A percentile compares a stretch with the other conserved stretches of the same genome.
These are phyloP conservation scores for Poeciliopsis retropinna DNA, from an alignment of 2,113 vertebrate genomes.

Conservation along the genomic window DNA sequence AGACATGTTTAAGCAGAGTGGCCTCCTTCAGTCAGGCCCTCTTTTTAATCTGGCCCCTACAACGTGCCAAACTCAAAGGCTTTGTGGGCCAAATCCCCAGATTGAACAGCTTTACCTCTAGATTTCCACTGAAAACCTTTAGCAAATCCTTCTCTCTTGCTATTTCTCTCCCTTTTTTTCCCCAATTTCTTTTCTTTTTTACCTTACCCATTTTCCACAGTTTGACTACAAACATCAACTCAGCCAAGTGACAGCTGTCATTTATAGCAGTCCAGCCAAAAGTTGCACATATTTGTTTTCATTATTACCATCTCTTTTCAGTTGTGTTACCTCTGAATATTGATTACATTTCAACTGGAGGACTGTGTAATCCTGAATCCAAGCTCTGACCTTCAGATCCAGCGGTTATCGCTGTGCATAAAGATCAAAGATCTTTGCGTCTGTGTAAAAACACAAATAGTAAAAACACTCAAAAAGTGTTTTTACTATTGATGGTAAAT, in stretches of 20 bases:
- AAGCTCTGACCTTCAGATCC: neutral
- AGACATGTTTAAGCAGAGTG: slow-evolving; percentile 48
- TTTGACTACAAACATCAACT: slow-evolving; percentile 24
- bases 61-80: slow-evolving; percentile 22
- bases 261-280: neutral
- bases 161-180: neutral
- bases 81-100: slow-evolving; percentile 54
- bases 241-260: slow-evolving; percentile 1
- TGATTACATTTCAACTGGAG: slow-evolving; percentile 44
- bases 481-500: no score
- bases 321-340: slow-evolving; percentile 12
- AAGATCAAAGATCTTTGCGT: neutral
- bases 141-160: slow-evolving; percentile 48
- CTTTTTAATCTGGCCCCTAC: slow-evolving; percentile 52
- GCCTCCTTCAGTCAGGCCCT: slow-evolving; percentile 24
- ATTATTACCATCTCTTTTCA: no score
- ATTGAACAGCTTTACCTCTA: slow-evolving; percentile 57
- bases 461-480: no score
- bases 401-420: neutral
- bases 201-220: neutral
- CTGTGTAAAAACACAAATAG: no score
- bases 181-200: neutral
- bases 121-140: slow-evolving; percentile 55
- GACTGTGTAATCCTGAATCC: neutral
- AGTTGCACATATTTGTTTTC: no score